Percentiles rank a stretch among this genome's conserved stretches.
phyloP scores from a whole-genome alignment of 2,888 invertebrate species.

The Ceriagrion tenellum region DNA sequence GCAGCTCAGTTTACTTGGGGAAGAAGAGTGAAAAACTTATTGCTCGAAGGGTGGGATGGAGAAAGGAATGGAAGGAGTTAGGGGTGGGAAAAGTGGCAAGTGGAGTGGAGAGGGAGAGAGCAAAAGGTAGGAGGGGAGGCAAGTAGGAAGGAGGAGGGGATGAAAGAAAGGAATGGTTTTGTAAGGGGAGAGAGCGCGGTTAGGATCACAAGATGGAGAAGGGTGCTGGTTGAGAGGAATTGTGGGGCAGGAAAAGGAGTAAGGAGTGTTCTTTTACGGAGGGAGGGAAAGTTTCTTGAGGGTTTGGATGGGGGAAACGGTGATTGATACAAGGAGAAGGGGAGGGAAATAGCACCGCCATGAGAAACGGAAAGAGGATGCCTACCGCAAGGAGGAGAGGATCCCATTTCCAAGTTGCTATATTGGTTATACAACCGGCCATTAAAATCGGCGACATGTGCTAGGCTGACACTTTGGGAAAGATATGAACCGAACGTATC shows the following conservation, averaged over 20 bases:
- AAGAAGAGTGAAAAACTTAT: not conserved
- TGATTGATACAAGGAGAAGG: not conserved
- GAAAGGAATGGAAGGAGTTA: not conserved
- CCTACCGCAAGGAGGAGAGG: not conserved
- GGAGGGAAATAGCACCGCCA: not conserved
- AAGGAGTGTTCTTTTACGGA: not conserved
- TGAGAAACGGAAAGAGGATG: not conserved
- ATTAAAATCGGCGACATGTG: not conserved
- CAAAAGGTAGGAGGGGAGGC: not conserved
- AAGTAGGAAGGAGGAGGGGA: not conserved
- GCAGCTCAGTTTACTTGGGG: constrained; percentile 61
- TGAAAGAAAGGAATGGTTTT: not conserved
- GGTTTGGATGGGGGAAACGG: not conserved
- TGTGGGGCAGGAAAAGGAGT: constrained; percentile 25
- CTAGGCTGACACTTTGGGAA: not conserved
- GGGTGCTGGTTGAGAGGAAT: not conserved
- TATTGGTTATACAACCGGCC: not conserved
- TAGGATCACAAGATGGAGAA: constrained; percentile 27
- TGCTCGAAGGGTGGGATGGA: not conserved
- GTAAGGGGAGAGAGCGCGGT: no score
- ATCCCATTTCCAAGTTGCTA: not conserved
- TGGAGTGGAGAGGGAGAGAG: not conserved
- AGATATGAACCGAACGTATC: no score
- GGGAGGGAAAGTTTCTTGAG: not conserved
- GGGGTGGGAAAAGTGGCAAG: not conserved